A percentile compares a stretch with the other conserved stretches of the same genome.
Conservation (phyloP, 2,113 vertebrate genomes). For the Syrmaticus mikado region DNA sequence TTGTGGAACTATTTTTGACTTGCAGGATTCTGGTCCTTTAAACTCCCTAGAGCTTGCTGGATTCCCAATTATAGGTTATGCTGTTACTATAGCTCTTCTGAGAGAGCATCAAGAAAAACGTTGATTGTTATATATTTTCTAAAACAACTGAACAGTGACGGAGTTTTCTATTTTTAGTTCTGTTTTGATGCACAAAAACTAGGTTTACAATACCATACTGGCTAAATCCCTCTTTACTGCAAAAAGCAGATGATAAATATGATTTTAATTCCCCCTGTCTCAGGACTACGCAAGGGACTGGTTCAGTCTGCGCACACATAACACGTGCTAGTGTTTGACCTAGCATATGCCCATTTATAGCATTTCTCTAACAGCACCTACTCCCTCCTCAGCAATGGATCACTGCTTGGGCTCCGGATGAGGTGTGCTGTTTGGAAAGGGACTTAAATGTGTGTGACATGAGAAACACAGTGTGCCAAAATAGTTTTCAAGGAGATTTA, state of each 20-base stretch:
- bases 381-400: not conserved
- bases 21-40: not conserved
- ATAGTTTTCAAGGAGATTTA: not conserved
- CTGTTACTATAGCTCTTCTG: not conserved
- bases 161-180: conserved; percentile 30
- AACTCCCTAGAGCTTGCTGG: not conserved
- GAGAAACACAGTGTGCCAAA: not conserved
- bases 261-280: not conserved
- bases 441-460: not conserved
- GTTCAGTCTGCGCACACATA: not conserved
- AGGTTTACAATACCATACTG: not conserved
- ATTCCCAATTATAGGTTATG: not conserved
- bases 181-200: not conserved
- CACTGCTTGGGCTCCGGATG: not conserved
- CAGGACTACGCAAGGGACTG: not conserved
- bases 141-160: not conserved
- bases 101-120: conserved; percentile 10
- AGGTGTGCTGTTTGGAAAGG: not conserved
- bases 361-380: not conserved
- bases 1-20: not conserved
- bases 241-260: not conserved
- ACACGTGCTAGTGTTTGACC: not conserved
- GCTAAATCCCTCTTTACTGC: not conserved
- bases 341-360: conserved; percentile 18
- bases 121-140: not conserved